Conservation (phyloP, 1,140 invertebrate genomes). For the Whitmania pigra region DNA sequence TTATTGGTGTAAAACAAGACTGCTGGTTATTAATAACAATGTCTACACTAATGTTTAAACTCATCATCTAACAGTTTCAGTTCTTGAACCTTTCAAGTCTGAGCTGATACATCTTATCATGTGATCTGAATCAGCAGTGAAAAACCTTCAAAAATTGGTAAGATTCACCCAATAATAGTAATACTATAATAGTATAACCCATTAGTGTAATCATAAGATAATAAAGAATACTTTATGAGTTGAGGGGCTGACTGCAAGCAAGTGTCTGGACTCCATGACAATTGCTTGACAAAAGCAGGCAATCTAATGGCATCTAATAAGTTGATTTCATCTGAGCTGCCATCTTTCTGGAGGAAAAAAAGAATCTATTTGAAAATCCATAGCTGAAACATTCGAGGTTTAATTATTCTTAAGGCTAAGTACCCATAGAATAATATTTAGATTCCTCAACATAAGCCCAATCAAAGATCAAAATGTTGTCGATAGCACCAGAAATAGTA, state of each 20-base stretch:
- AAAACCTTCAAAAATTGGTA: slow-evolving; percentile 21
- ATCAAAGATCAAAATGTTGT: too few relatives aligned
- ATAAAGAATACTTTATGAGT: slow-evolving; percentile 2
- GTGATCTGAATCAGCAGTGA: slow-evolving; percentile 22
- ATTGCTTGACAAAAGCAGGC: too few relatives aligned
- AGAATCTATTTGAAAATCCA: too few relatives aligned
- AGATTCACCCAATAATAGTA: neutral
- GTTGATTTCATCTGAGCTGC: too few relatives aligned
- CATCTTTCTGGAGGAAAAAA: too few relatives aligned
- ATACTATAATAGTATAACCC: neutral
- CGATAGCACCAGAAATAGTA: too few relatives aligned
- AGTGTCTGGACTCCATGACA: neutral
- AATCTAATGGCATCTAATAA: too few relatives aligned
- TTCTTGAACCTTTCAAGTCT: slow-evolving; percentile 24
- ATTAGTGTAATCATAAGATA: neutral
- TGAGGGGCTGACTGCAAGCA: neutral
- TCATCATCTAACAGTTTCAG: slow-evolving; percentile 18
- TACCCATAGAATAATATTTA: too few relatives aligned
- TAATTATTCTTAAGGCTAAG: too few relatives aligned
- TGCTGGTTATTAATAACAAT: neutral
- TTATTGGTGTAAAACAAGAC: neutral
- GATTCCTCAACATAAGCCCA: too few relatives aligned
- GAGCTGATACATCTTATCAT: slow-evolving; percentile 22
- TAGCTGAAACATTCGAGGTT: too few relatives aligned
- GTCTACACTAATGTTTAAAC: neutral